Conservation (phyloP, 2,797 vertebrate genomes). For the Myripristis murdjan region DNA sequence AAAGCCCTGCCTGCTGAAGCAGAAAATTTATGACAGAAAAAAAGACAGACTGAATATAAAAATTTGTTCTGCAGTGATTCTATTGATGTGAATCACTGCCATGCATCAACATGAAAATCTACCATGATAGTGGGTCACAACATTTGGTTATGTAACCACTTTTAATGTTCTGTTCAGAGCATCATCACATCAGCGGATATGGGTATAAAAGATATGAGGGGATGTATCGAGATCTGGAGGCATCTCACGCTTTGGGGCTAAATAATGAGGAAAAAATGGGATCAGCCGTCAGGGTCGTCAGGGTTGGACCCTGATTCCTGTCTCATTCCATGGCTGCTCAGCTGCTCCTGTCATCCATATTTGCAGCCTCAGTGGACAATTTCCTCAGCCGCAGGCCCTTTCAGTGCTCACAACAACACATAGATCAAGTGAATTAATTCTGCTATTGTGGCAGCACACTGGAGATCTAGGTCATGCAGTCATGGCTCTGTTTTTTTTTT, state of each 20-base stretch:
- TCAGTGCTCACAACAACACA: constrained; percentile 79
- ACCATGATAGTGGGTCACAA: constrained; percentile 66
- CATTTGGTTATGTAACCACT: constrained; percentile 75
- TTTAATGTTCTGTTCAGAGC: constrained; percentile 61
- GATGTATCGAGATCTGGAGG: constrained; percentile 52
- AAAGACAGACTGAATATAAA: background rate
- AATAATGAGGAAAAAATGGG: constrained; percentile 69
- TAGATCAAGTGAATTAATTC: constrained; percentile 84
- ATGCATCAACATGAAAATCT: constrained; percentile 60
- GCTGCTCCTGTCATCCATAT: constrained; percentile 83
- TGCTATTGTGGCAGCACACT: constrained; percentile 79
- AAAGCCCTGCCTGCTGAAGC: background rate
- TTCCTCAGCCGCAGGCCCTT: constrained; percentile 72
- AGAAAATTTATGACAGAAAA: background rate
- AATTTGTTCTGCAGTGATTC: constrained; percentile 14
- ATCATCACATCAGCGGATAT: constrained; percentile 50
- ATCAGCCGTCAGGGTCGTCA: constrained; percentile 68
- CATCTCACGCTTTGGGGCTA: constrained; percentile 34
- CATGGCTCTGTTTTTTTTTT: constrained; percentile 39
- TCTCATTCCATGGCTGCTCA: constrained; percentile 75
- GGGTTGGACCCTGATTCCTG: constrained; percentile 59
- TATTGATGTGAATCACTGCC: constrained; percentile 54
- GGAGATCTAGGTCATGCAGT: constrained; percentile 81
- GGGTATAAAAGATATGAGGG: constrained; percentile 50
- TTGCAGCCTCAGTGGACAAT: constrained; percentile 85